A percentile compares a stretch with the other conserved stretches of the same genome.
Conservation (phyloP, 2,888 invertebrate genomes). For the Chironomus tentans region DNA sequence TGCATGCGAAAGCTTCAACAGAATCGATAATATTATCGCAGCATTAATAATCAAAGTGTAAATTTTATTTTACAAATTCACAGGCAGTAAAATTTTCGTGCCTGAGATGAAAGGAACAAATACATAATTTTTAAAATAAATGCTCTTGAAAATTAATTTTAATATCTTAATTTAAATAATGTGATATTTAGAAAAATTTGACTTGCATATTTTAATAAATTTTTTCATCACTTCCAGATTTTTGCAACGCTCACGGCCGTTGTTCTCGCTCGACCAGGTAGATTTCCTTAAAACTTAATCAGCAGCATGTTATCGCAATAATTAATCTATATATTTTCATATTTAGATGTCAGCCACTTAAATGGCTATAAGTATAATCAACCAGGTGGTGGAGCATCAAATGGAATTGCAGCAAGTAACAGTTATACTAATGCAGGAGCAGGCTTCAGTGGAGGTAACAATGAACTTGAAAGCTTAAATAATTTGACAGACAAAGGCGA, state of each 20-base stretch:
- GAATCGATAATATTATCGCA: no score
- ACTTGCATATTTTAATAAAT: background rate
- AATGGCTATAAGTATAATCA: background rate
- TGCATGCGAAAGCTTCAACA: no score
- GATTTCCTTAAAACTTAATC: background rate
- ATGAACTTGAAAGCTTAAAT: background rate
- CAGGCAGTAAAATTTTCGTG: no score
- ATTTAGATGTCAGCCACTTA: background rate
- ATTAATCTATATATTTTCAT: background rate
- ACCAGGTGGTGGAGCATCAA: background rate
- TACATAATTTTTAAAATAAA: no score
- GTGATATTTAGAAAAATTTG: background rate
- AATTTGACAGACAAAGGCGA: background rate
- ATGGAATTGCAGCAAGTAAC: background rate
- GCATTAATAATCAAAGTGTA: no score
- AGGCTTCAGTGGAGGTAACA: background rate
- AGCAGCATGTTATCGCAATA: background rate
- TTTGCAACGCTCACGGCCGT: slow-evolving; percentile 12
- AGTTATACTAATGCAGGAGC: background rate
- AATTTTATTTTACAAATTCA: no score
- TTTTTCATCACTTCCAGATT: slow-evolving; percentile 5
- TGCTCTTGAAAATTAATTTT: no score
- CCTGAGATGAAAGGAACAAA: no score
- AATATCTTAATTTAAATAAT: no score
- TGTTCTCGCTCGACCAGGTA: slow-evolving; percentile 18